A percentile compares a stretch with the other conserved stretches of the same genome.
Conservation (phyloP, 2,113 vertebrate species). For the Spea bombifrons region DNA sequence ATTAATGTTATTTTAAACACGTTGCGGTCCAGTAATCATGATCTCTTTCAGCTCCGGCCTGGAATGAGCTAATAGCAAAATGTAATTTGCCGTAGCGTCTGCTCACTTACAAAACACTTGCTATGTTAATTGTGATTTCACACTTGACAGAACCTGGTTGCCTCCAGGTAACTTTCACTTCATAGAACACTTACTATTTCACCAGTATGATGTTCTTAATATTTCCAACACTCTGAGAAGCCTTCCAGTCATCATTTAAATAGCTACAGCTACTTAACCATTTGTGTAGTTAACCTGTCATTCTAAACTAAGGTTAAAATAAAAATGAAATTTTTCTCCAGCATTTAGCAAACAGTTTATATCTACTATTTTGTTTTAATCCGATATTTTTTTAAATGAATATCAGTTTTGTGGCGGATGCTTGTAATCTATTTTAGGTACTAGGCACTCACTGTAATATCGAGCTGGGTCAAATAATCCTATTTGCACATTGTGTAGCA, state of each 20-base stretch:
- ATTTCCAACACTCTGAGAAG: conserved; percentile 19
- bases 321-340: too few relatives aligned
- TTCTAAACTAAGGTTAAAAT: too few relatives aligned
- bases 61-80: conserved; percentile 65
- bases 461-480: too few relatives aligned
- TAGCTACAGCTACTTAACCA: conserved; percentile 11
- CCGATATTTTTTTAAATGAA: too few relatives aligned
- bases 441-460: too few relatives aligned
- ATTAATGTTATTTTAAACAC: conserved; percentile 64
- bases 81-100: conserved; percentile 65
- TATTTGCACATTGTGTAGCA: too few relatives aligned
- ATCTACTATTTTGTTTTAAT: too few relatives aligned
- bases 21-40: conserved; percentile 61
- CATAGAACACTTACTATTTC: conserved; percentile 53
- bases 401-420: too few relatives aligned
- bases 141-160: conserved; percentile 57
- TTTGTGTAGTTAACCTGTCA: neutral
- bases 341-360: too few relatives aligned
- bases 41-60: conserved; percentile 55
- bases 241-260: conserved; percentile 15
- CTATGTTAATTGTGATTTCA: conserved; percentile 74
- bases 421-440: too few relatives aligned
- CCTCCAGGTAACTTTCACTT: conserved; percentile 55
- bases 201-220: conserved; percentile 35
- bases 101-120: conserved; percentile 69